A percentile compares a stretch with the other conserved stretches of the same genome.
Evolutionary conservation across 2,113 vertebrate genomes (phyloP).

Genomic region (Gila orcuttii): DNA sequence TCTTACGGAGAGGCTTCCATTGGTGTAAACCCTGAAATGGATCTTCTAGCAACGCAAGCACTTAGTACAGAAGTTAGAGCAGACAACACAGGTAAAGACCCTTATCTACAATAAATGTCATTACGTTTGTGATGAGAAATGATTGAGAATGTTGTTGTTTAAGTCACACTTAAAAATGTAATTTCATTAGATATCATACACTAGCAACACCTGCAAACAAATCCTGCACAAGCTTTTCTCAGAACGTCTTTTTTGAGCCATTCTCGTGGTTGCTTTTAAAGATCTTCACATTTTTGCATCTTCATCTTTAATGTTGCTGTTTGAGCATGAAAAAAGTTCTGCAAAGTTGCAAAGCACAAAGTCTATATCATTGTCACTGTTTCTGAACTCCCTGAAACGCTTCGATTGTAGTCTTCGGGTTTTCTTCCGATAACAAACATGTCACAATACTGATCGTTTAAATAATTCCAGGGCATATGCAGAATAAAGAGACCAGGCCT

Average conservation of each 20-base stretch:
- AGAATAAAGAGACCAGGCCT: no score
- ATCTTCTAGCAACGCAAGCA: constrained; percentile 77
- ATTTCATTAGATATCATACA: not conserved
- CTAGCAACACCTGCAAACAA: not conserved
- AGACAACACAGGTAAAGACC: constrained; percentile 80
- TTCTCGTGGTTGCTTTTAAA: not conserved
- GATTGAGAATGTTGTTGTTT: not conserved
- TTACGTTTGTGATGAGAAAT: not conserved
- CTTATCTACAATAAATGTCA: not conserved
- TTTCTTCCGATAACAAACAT: no score
- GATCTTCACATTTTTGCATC: no score
- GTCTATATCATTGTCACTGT: no score
- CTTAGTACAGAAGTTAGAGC: constrained; percentile 68
- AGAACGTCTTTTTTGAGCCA: not conserved
- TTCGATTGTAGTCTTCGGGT: no score
- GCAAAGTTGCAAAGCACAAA: no score
- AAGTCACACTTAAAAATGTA: not conserved
- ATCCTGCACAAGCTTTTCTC: not conserved
- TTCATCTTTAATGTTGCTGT: no score
- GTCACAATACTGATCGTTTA: no score
- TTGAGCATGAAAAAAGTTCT: no score
- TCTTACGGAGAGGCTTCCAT: constrained; percentile 72
- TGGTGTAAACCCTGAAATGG: constrained; percentile 75
- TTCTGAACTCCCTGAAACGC: no score
- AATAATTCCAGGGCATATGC: no score